Base-by-base conservation (phyloP, 2,113 vertebrate species). In the Oostethus manadensis region DNA sequence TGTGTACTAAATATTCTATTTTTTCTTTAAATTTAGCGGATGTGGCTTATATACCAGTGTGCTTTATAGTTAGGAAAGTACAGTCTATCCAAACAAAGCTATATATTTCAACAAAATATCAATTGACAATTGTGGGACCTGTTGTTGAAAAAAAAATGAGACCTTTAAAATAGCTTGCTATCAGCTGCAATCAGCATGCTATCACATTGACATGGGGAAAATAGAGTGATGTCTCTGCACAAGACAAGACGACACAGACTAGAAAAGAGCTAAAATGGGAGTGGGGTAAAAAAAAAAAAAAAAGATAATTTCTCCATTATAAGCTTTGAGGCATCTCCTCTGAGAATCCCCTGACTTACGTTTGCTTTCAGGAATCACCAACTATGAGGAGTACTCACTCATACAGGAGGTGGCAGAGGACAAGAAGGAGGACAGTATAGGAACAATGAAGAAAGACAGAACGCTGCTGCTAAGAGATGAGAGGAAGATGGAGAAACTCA, bases 351-450 rank as follows among this genome's bases (percentile, higher is more conserved):
- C 29, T 73, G 55, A 74, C 67, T 51, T 18, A n/a, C n/a, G 8
- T 59, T 17, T 18, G 44, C 74, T 88, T 89, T 55, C 82, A 99
- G 97, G 97, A 82, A 99, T 99, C 82, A 99, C 97, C 11, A 99
- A 99, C 89, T 99, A 99, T 58, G 97, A 99, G 86, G 97, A 99
- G 79, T 99, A 99, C 80, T 99, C 97, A 26, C 89, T 99, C 84
- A 98, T 99, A 76, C 96, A 97, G 77, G 97, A 99, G 59, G 84
- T 84, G 56, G 73, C 88, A 0, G 97, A 99, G 62, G 96, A 98
- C 49, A 97, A 94, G 75, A 97, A 95, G 70, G 96, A 99, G 60
- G 97, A 99, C 16, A 87, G 90, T 3, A 93, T 92, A 3, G 95
- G 93, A 16, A 99, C 97, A 0, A 89, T 99, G 51, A 97, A 93